Conservation (phyloP, 2,113 vertebrate genomes). For the Ciconia stormi region DNA sequence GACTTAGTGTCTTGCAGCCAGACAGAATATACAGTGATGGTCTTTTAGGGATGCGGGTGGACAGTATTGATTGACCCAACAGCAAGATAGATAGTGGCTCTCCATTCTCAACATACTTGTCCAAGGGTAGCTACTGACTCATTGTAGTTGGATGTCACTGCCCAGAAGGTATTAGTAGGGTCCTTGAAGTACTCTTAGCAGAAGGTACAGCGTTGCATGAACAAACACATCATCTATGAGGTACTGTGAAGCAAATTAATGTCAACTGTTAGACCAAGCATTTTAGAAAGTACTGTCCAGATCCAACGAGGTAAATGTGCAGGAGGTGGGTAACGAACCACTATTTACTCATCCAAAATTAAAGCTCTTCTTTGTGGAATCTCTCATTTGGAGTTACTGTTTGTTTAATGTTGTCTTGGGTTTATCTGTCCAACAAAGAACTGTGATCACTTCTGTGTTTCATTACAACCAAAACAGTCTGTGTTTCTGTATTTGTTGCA, state of each 20-base stretch:
- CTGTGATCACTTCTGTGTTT: background rate
- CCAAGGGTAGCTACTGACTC: background rate
- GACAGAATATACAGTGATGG: background rate
- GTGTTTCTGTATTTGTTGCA: conserved; percentile 24
- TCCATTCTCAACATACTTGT: background rate
- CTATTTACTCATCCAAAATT: background rate
- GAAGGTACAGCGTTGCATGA: background rate
- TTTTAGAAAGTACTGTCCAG: background rate
- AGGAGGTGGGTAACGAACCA: background rate
- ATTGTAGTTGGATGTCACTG: background rate
- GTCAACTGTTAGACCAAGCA: background rate
- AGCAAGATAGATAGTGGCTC: background rate
- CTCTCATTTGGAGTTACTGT: background rate
- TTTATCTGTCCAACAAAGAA: background rate
- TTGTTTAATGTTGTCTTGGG: conserved; percentile 7
- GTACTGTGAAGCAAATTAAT: background rate
- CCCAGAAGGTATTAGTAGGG: background rate
- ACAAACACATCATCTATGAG: background rate
- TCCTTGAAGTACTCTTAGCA: background rate
- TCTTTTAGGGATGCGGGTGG: background rate
- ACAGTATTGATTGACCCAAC: background rate
- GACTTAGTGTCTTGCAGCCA: background rate
- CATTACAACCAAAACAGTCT: background rate
- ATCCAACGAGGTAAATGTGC: background rate
- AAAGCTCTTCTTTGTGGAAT: background rate